These are phyloP conservation scores for Lutraria rhynchaena DNA, from an alignment of 1,140 invertebrate species.

Conservation along the genomic window DNA sequence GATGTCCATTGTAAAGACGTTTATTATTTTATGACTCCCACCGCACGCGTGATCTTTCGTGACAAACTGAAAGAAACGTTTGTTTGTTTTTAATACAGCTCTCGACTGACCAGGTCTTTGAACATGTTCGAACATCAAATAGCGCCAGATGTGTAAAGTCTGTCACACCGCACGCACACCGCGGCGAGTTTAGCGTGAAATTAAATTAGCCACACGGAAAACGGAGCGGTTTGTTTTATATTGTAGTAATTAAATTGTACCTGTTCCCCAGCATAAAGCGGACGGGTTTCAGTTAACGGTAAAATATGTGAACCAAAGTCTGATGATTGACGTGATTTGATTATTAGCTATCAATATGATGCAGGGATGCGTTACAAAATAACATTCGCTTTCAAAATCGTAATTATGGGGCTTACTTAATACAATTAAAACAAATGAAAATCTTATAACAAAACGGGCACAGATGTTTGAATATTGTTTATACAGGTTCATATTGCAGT, in stretches of 20 bases:
- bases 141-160: slow-evolving; percentile 55
- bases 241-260: slow-evolving; percentile 47
- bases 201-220: slow-evolving; percentile 41
- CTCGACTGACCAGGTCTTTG: slow-evolving; percentile 40
- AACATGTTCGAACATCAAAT: slow-evolving; percentile 37
- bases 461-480: background rate
- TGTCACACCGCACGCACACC: slow-evolving; percentile 42
- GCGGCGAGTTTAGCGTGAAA: slow-evolving; percentile 39
- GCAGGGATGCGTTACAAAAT: no score
- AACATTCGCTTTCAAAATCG: background rate
- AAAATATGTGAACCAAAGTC: background rate
- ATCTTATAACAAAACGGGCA: background rate
- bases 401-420: background rate
- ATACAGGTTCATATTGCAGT: no score
- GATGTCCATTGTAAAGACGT: background rate
- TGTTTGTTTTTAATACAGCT: slow-evolving; percentile 49
- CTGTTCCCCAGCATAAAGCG: slow-evolving; percentile 18
- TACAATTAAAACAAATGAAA: background rate
- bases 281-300: slow-evolving; percentile 17
- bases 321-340: no score
- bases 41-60: background rate
- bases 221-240: slow-evolving; percentile 39
- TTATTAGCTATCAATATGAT: no score
- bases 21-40: no score
- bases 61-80: background rate